These are phyloP conservation scores for Nyctalus aviator DNA, from an alignment of 2,797 vertebrate genomes.

Conservation along the genomic window DNA sequence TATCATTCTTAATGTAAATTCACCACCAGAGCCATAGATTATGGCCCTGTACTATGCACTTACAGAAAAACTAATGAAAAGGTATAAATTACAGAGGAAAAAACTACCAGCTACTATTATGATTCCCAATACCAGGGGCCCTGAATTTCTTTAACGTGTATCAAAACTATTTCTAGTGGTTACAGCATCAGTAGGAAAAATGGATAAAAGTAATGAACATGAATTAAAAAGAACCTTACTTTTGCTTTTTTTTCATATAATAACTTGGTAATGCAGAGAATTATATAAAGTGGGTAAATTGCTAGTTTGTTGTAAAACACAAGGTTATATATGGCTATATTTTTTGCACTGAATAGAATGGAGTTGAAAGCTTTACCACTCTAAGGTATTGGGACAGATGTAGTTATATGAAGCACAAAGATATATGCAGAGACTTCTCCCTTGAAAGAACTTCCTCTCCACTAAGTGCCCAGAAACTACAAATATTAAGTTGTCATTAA, in stretches of 20 bases:
- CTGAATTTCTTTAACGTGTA: conserved; percentile 38
- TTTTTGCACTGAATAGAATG: neutral
- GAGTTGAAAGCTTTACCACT: neutral
- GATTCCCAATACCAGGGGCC: neutral
- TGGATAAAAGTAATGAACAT: conserved; percentile 37
- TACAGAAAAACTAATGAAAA: conserved; percentile 62
- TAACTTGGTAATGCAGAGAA: neutral
- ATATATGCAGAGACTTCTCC: conserved; percentile 2
- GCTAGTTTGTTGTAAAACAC: conserved; percentile 41
- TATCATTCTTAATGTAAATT: conserved; percentile 50
- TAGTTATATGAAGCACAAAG: neutral
- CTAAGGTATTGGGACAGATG: neutral
- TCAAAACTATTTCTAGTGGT: conserved; percentile 55
- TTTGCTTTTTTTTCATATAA: conserved; percentile 62
- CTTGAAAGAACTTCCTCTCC: conserved; percentile 31
- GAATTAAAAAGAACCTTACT: neutral
- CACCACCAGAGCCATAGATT: neutral
- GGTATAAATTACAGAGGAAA: conserved; percentile 58
- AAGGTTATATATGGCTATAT: neutral
- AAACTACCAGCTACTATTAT: conserved; percentile 50
- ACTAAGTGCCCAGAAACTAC: neutral
- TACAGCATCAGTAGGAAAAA: conserved; percentile 32
- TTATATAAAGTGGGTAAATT: conserved; percentile 18
- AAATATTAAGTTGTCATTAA: neutral
- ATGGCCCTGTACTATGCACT: neutral